Conservation (phyloP, 2,113 vertebrate genomes). For the Mesocricetus auratus region DNA sequence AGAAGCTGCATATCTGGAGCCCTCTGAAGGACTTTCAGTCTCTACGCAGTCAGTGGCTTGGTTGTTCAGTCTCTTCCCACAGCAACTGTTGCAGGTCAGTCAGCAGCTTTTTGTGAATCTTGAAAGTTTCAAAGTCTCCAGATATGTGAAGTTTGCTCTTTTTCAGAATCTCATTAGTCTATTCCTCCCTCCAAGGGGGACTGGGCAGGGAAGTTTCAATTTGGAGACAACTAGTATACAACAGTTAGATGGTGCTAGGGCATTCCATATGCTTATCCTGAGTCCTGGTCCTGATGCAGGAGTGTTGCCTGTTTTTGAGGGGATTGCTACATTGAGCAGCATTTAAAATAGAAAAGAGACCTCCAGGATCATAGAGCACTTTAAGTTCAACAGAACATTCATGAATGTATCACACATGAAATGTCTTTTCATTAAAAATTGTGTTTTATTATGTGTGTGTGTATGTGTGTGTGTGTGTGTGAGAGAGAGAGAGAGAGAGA, state of each 20-base stretch:
- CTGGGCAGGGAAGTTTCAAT: background rate
- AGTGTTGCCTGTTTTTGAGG: background rate
- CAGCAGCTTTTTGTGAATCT: background rate
- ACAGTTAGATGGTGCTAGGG: too few species aligned
- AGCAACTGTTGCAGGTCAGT: too few species aligned
- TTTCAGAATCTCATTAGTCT: too few species aligned
- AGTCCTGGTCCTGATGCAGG: background rate
- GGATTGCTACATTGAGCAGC: background rate
- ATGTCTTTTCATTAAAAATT: background rate
- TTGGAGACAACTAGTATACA: background rate
- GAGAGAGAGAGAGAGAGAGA: background rate
- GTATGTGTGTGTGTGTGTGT: background rate
- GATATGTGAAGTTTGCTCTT: background rate
- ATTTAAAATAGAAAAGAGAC: background rate
- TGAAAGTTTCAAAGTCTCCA: background rate
- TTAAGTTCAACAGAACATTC: background rate
- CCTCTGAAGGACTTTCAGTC: background rate
- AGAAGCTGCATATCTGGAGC: background rate
- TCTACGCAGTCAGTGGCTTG: background rate
- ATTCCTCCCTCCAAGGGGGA: background rate
- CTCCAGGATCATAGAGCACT: background rate
- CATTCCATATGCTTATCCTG: background rate
- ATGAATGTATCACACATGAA: background rate
- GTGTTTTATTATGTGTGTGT: background rate
- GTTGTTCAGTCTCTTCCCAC: too few species aligned